Evolutionary conservation across 2,888 invertebrate genomes (phyloP).

Genomic region (Piscicola geometra): DNA sequence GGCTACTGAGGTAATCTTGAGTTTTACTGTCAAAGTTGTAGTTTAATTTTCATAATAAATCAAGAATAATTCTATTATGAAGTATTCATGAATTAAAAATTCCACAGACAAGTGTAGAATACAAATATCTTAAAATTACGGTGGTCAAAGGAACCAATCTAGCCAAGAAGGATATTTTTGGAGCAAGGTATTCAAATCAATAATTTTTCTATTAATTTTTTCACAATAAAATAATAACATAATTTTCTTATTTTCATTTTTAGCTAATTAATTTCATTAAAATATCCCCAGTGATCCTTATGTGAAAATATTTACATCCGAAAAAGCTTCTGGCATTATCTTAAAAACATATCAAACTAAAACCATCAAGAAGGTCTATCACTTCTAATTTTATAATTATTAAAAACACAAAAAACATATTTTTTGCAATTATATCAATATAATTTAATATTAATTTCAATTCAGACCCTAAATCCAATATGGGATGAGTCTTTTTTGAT

Average conservation of each 20-base stretch:
- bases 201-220: background rate
- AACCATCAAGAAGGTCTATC: background rate
- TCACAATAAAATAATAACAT: too few relatives aligned
- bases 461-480: slow-evolving; percentile 1
- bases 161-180: slow-evolving; percentile 9
- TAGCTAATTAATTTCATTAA: background rate
- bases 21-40: too few relatives aligned
- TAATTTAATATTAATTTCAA: background rate
- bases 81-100: too few relatives aligned
- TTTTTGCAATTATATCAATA: background rate
- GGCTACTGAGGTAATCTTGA: too few relatives aligned
- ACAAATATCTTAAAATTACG: background rate
- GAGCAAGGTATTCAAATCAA: background rate
- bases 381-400: too few relatives aligned
- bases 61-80: too few relatives aligned
- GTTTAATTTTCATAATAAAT: too few relatives aligned
- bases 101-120: too few relatives aligned
- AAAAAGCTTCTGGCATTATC: background rate
- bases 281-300: background rate
- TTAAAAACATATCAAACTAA: background rate
- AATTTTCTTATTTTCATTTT: too few relatives aligned
- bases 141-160: slow-evolving; percentile 9
- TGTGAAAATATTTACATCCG: background rate
- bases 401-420: background rate
- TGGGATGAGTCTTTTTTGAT: background rate